phyloP scores from a whole-genome alignment of 2,113 vertebrate species.

The Periophthalmus modestus region DNA sequence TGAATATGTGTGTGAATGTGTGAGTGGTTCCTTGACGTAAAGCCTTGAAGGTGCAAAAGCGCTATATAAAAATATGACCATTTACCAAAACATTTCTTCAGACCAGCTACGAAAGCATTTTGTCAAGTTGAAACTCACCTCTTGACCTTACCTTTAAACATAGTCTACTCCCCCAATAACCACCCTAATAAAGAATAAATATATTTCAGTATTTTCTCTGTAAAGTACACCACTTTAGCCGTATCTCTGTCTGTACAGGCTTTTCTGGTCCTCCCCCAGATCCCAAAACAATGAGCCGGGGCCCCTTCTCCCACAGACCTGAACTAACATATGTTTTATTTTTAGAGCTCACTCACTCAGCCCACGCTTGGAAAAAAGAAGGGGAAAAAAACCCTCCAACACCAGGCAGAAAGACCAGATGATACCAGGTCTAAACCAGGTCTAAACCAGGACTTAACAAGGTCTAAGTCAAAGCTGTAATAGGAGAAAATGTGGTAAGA shows the following conservation, averaged over 20 bases:
- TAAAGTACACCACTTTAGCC: conserved; percentile 22
- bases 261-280: conserved; percentile 68
- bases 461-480: neutral
- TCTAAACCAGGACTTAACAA: neutral
- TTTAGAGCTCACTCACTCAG: conserved; percentile 71
- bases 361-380: conserved; percentile 54
- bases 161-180: neutral
- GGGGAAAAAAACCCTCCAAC: conserved; percentile 50
- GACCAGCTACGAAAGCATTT: no score
- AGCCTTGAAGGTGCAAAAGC: no score
- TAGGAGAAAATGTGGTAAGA: neutral
- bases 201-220: neutral
- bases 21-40: no score
- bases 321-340: conserved; percentile 79
- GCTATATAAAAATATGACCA: no score
- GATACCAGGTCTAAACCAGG: conserved; percentile 24
- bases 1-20: no score
- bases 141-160: neutral
- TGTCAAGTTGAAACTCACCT: neutral
- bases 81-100: no score
- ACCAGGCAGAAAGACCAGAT: conserved; percentile 36
- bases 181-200: neutral
- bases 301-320: conserved; percentile 71
- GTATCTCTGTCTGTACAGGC: conserved; percentile 32
- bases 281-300: conserved; percentile 74